A percentile compares a stretch with the other conserved stretches of the same genome.
phyloP scores from a whole-genome alignment of 2,888 invertebrate species.

The Conomelus anceps region DNA sequence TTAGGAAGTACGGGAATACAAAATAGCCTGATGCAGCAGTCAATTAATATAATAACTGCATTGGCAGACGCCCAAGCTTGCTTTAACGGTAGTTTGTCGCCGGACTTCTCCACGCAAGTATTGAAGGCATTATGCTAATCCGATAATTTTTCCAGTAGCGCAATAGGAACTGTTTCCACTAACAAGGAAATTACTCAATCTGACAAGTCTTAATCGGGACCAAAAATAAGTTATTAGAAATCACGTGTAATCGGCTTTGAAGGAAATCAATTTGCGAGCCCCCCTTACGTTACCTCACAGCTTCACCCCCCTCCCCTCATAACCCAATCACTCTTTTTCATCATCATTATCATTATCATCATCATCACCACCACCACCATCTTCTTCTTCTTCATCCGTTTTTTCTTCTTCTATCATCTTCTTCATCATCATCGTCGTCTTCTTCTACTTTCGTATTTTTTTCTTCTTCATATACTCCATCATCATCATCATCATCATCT shows the following conservation, averaged over 20 bases:
- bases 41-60: background rate
- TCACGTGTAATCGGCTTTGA: background rate
- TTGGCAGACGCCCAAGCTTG: background rate
- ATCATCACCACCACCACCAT: too few relatives aligned
- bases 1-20: background rate
- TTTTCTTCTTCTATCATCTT: too few relatives aligned
- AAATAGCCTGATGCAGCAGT: background rate
- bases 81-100: background rate
- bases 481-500: background rate
- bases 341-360: too few relatives aligned
- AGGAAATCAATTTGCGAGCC: background rate
- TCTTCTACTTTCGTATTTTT: too few relatives aligned
- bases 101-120: background rate
- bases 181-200: background rate
- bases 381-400: too few relatives aligned
- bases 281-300: background rate
- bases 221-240: background rate
- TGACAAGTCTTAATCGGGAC: background rate
- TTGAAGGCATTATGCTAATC: background rate
- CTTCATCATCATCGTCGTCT: too few relatives aligned
- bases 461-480: too few relatives aligned
- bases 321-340: too few relatives aligned
- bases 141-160: background rate
- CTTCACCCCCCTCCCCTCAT: background rate
- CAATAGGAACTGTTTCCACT: background rate